A percentile compares a stretch with the other conserved stretches of the same genome.
These are phyloP conservation scores for Melozone crissalis DNA, from an alignment of 2,113 vertebrate genomes.

Conservation along the genomic window DNA sequence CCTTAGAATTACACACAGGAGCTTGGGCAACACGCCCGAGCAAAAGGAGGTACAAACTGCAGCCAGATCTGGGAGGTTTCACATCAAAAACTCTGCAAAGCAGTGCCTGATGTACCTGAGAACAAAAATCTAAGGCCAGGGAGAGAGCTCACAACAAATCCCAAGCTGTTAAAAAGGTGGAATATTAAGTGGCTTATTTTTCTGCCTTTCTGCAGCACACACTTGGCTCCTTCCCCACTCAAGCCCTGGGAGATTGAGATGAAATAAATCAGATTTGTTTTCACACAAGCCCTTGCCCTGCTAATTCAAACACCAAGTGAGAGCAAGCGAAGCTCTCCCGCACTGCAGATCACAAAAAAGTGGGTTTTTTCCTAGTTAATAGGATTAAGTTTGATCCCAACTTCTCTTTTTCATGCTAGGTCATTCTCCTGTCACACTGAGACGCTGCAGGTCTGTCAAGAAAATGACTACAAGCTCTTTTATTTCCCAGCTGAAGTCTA, in stretches of 20 bases:
- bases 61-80: not conserved
- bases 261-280: not conserved
- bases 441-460: not conserved
- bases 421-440: not conserved
- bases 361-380: fast-evolving
- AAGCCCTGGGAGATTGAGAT: not conserved
- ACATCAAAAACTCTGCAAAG: not conserved
- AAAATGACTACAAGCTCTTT: not conserved
- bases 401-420: not conserved
- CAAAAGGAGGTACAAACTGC: not conserved
- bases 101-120: fast-evolving
- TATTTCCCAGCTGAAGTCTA: not conserved
- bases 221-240: not conserved
- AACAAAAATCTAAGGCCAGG: not conserved
- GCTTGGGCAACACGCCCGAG: fast-evolving
- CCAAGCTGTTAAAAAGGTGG: not conserved
- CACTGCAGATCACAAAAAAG: no score
- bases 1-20: not conserved
- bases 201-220: not conserved
- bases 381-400: not conserved
- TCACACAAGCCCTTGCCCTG: not conserved
- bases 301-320: not conserved
- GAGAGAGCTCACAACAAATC: not conserved
- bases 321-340: not conserved
- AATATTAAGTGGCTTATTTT: not conserved